Percentiles rank a stretch among this genome's conserved stretches.
These are phyloP conservation scores for Rotaria socialis DNA, from an alignment of 2,888 invertebrate species.

Conservation along the genomic window DNA sequence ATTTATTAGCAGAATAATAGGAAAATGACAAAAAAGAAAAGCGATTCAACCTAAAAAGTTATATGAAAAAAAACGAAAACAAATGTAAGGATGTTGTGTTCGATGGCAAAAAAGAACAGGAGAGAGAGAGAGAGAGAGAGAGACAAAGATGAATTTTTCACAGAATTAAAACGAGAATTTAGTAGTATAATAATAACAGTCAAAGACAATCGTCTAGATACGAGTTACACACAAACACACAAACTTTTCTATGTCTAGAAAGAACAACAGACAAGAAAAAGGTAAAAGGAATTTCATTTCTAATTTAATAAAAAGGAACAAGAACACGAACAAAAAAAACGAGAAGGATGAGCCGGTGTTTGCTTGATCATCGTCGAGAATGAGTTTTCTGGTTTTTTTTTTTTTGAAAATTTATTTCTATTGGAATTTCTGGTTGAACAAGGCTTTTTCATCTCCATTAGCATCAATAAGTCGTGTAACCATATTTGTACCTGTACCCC, in stretches of 20 bases:
- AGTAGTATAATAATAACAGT: constrained; percentile 3
- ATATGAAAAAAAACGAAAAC: neutral
- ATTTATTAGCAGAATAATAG: constrained; percentile 22
- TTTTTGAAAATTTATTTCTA: neutral
- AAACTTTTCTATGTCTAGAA: constrained; percentile 7
- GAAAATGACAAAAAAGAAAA: constrained; percentile 24
- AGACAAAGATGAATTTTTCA: neutral
- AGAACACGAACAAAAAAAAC: neutral
- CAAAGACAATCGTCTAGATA: constrained; percentile 7
- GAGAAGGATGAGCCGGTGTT: constrained; percentile 25
- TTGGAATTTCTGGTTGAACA: constrained; percentile 39
- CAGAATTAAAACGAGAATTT: neutral
- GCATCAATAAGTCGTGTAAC: constrained; percentile 61
- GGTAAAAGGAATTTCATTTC: constrained; percentile 21
- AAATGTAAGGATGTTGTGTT: neutral
- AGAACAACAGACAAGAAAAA: constrained; percentile 16
- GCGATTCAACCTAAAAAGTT: neutral
- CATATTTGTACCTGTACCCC: constrained; percentile 62
- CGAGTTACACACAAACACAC: constrained; percentile 1
- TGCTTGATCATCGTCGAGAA: constrained; percentile 23
- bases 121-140: neutral
- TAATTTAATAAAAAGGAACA: neutral
- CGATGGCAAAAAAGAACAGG: neutral
- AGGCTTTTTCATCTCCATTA: constrained; percentile 61
- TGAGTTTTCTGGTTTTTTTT: neutral